Evolutionary conservation across 2,888 invertebrate species (phyloP).

Genomic region (Elysia crispata): DNA sequence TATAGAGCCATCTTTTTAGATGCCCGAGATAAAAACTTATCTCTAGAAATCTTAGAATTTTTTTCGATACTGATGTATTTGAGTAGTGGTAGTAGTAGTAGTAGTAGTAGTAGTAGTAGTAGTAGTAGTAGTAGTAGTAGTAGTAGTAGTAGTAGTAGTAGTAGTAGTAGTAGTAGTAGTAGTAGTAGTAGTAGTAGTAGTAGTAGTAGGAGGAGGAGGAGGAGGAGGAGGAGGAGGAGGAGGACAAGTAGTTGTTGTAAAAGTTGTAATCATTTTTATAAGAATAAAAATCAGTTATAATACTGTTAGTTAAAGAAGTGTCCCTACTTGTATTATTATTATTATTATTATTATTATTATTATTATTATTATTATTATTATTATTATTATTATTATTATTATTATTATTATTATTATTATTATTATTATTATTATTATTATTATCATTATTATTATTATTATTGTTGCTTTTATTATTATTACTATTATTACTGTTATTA

Average conservation of each 20-base stretch:
- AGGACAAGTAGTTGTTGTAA: slow-evolving; percentile 29
- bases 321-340: too few species aligned
- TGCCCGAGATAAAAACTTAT: too few species aligned
- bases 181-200: slow-evolving; percentile 35
- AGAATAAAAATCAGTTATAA: too few species aligned
- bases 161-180: slow-evolving; percentile 35
- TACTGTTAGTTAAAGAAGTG: too few species aligned
- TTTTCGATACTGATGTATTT: too few species aligned
- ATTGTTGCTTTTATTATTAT: not conserved
- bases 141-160: slow-evolving; percentile 37
- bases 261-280: slow-evolving; percentile 3
- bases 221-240: too few species aligned
- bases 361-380: slow-evolving; percentile 3
- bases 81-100: slow-evolving; percentile 33
- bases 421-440: not conserved
- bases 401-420: not conserved
- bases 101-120: slow-evolving; percentile 35
- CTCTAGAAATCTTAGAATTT: too few species aligned
- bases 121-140: slow-evolving; percentile 39
- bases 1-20: too few species aligned
- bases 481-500: not conserved
- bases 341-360: too few species aligned
- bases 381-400: slow-evolving; percentile 1
- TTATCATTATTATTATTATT: not conserved
- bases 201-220: too few species aligned